Conservation (phyloP, 1,140 invertebrate genomes). For the Ips nitidus region DNA sequence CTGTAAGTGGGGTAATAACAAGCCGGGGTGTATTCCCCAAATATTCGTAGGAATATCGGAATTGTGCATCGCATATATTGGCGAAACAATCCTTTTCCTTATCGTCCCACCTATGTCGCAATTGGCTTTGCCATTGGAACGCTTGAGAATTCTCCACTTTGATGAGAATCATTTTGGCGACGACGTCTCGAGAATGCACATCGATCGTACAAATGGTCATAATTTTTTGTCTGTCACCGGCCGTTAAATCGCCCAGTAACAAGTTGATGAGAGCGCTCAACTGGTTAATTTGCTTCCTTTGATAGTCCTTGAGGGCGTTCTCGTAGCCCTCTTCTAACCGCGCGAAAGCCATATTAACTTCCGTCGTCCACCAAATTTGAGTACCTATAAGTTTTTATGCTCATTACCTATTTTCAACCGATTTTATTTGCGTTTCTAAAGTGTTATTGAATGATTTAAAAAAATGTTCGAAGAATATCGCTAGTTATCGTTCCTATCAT, state of each 20-base stretch:
- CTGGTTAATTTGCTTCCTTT: slow-evolving; percentile 86
- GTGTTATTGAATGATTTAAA: no score
- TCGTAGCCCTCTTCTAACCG: slow-evolving; percentile 92
- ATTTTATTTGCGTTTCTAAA: slow-evolving; percentile 1
- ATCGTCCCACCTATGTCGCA: slow-evolving; percentile 86
- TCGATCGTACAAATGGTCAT: slow-evolving; percentile 96
- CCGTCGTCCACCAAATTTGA: slow-evolving; percentile 94
- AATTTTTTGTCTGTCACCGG: slow-evolving; percentile 88
- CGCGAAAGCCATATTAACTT: slow-evolving; percentile 87
- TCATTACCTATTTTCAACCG: background rate
- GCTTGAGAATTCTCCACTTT: slow-evolving; percentile 81
- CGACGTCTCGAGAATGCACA: slow-evolving; percentile 87
- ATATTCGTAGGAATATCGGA: slow-evolving; percentile 79
- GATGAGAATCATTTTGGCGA: slow-evolving; percentile 76
- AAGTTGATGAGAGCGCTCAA: slow-evolving; percentile 79
- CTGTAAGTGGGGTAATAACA: slow-evolving; percentile 84
- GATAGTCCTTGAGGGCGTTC: slow-evolving; percentile 89
- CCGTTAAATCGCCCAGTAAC: slow-evolving; percentile 76
- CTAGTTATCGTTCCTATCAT: no score
- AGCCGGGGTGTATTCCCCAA: slow-evolving; percentile 79
- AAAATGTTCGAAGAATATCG: no score
- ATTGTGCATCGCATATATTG: slow-evolving; percentile 89
- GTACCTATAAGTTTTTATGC: slow-evolving; percentile 53
- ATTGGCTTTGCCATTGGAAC: slow-evolving; percentile 91
- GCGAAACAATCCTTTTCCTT: slow-evolving; percentile 82